phyloP scores from a whole-genome alignment of 2,888 invertebrate species.

The Campopleginae sp. region DNA sequence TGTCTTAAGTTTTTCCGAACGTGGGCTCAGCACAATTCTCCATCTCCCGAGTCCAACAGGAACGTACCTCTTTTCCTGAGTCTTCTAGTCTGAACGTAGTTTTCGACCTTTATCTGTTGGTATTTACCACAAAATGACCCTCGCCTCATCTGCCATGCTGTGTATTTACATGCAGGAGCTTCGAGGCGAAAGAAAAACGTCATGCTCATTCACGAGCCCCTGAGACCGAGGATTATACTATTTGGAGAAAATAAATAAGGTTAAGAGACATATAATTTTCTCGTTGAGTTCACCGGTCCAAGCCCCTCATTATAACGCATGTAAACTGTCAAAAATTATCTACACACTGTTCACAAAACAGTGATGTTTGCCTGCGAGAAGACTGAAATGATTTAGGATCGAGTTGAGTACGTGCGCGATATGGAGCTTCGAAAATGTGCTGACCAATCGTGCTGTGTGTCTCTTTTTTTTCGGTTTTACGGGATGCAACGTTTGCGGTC shows the following conservation, averaged over 20 bases:
- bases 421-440: conserved; percentile 72
- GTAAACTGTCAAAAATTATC: conserved; percentile 79
- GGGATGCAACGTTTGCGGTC: conserved; percentile 26
- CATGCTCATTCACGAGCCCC: conserved; percentile 56
- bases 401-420: conserved; percentile 13
- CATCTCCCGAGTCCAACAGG: conserved; percentile 48
- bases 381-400: conserved; percentile 25
- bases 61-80: conserved; percentile 19
- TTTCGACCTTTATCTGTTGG: conserved; percentile 11
- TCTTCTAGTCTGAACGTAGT: conserved; percentile 57
- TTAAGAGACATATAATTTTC: conserved; percentile 52
- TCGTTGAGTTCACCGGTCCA: conserved; percentile 38
- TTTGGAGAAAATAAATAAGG: conserved; percentile 46
- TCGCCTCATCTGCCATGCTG: not conserved
- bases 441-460: conserved; percentile 80
- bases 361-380: not conserved
- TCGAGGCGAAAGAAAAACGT: conserved; percentile 59
- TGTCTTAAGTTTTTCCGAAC: conserved; percentile 51
- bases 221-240: conserved; percentile 39
- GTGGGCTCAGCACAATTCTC: conserved; percentile 51
- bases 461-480: conserved; percentile 20
- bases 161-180: not conserved
- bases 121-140: not conserved
- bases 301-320: conserved; percentile 74
- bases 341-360: conserved; percentile 37